Evolutionary conservation across 2,888 invertebrate species (phyloP).

Genomic region (Synanthedon formicaeformis): DNA sequence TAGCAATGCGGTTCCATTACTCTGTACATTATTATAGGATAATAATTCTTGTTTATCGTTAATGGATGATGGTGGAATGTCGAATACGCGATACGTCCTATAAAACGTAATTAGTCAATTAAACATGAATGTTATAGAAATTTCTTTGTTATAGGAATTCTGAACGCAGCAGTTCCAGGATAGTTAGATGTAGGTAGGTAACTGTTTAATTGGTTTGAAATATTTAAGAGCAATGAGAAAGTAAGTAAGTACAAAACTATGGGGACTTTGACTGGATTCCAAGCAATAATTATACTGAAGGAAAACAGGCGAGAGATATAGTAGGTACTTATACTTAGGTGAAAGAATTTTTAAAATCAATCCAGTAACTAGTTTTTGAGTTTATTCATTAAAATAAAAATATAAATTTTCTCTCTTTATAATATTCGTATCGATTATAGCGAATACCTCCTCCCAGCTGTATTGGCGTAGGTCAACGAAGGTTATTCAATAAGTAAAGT

Average conservation of each 20-base stretch:
- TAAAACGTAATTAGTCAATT: slow-evolving; percentile 12
- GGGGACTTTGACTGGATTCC: too few species aligned
- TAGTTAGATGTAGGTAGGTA: too few species aligned
- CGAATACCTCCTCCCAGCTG: slow-evolving; percentile 3
- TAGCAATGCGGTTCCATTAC: slow-evolving; percentile 32
- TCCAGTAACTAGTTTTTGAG: too few species aligned
- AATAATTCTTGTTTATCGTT: slow-evolving; percentile 25
- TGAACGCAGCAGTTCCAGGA: background rate
- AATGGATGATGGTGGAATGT: slow-evolving; percentile 22
- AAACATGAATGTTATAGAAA: slow-evolving; percentile 15
- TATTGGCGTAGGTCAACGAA: slow-evolving; percentile 27
- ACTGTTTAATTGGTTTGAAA: too few species aligned
- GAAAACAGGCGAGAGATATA: too few species aligned
- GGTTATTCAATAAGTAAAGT: slow-evolving; percentile 35
- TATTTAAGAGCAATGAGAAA: too few species aligned
- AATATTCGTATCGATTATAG: background rate
- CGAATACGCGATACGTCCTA: slow-evolving; percentile 25
- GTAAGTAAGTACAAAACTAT: too few species aligned
- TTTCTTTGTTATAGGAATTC: slow-evolving; percentile 3
- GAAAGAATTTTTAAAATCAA: too few species aligned
- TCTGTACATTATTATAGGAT: slow-evolving; percentile 15
- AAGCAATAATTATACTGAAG: too few species aligned
- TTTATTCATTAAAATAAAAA: too few species aligned
- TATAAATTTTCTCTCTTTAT: too few species aligned
- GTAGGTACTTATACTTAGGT: too few species aligned